Evolutionary conservation across 2,797 vertebrate genomes (phyloP).

Genomic region (Sebastes itinus): DNA sequence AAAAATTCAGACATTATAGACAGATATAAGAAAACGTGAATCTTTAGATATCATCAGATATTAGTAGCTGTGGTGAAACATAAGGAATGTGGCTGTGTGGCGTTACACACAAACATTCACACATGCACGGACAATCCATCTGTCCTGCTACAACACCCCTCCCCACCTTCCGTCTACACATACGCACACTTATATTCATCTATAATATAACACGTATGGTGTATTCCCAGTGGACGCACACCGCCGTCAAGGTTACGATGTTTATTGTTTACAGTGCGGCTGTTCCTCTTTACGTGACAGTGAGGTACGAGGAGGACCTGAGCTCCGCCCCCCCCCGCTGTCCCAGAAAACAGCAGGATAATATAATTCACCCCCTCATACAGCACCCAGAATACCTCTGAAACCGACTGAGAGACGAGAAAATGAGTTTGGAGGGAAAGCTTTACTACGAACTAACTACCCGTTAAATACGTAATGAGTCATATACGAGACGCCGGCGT

Average conservation of each 20-base stretch:
- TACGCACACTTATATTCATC: neutral
- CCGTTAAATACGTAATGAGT: conserved; percentile 55
- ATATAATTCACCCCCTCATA: conserved; percentile 38
- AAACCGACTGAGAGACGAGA: neutral
- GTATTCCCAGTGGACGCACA: conserved; percentile 40
- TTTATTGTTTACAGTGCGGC: conserved; percentile 44
- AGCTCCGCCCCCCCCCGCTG: neutral
- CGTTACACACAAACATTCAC: neutral
- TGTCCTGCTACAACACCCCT: conserved; percentile 9
- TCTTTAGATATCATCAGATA: neutral
- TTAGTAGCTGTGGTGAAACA: conserved; percentile 3
- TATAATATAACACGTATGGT: neutral
- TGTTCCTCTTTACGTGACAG: conserved; percentile 45
- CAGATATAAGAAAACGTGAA: too few species aligned
- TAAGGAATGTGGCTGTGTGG: neutral
- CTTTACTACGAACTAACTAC: conserved; percentile 28
- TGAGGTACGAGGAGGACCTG: conserved; percentile 37
- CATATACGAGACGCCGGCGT: conserved; percentile 34
- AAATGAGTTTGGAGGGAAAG: conserved; percentile 30
- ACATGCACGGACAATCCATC: conserved; percentile 17
- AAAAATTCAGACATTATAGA: neutral
- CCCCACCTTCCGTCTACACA: neutral
- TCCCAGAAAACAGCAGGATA: conserved; percentile 48
- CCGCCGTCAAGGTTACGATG: conserved; percentile 58
- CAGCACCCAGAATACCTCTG: neutral